A percentile compares a stretch with the other conserved stretches of the same genome.
phyloP scores from a whole-genome alignment of 2,888 invertebrate genomes.

The Beris morrisii region DNA sequence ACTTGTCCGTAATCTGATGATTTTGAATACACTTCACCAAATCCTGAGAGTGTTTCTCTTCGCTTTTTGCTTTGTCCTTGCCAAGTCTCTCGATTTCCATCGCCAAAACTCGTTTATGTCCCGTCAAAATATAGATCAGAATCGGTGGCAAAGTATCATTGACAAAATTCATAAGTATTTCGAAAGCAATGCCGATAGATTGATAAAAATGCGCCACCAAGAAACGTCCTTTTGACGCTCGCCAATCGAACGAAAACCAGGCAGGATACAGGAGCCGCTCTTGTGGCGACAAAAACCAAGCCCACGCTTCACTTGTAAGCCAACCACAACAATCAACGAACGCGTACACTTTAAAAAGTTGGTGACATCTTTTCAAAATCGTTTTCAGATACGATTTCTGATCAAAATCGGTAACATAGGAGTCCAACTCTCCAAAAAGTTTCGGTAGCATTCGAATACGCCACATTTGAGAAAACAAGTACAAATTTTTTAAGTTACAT shows the following conservation, averaged over 20 bases:
- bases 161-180: constrained; percentile 44
- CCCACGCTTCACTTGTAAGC: constrained; percentile 44
- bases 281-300: constrained; percentile 40
- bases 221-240: constrained; percentile 41
- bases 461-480: constrained; percentile 46
- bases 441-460: constrained; percentile 44
- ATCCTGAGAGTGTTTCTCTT: constrained; percentile 39
- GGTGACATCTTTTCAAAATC: constrained; percentile 43
- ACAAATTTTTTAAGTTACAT: constrained; percentile 49
- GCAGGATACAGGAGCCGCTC: constrained; percentile 49
- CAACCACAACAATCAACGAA: constrained; percentile 46
- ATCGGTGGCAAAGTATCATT: constrained; percentile 52
- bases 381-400: constrained; percentile 42
- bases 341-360: constrained; percentile 45
- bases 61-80: constrained; percentile 11
- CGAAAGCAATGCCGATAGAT: constrained; percentile 42
- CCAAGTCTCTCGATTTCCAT: constrained; percentile 47
- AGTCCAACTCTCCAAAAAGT: constrained; percentile 44
- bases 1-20: constrained; percentile 45
- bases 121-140: constrained; percentile 47
- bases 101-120: constrained; percentile 47
- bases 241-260: constrained; percentile 49
- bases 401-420: constrained; percentile 35
- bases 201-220: constrained; percentile 45
- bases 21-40: constrained; percentile 47